Evolutionary conservation across 2,797 vertebrate species (phyloP).

Genomic region (Leucoraja ocellata): DNA sequence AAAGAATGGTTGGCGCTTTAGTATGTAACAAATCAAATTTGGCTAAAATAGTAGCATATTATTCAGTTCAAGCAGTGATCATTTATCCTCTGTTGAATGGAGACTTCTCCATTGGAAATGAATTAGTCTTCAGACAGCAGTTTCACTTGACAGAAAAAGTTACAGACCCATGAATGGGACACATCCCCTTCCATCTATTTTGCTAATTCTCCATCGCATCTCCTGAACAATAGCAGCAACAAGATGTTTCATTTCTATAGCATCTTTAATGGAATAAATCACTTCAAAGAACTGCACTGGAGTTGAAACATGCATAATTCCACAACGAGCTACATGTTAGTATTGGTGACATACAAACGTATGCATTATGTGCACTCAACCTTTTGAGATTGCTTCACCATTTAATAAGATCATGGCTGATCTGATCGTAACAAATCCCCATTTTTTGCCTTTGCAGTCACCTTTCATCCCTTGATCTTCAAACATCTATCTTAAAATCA

Average conservation of each 20-base stretch:
- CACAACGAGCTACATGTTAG: neutral
- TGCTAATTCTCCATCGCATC: neutral
- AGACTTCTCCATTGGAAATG: neutral
- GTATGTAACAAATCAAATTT: neutral
- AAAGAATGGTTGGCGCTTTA: neutral
- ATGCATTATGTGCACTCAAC: too few species aligned
- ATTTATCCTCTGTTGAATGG: neutral
- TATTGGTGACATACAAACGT: neutral
- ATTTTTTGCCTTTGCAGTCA: too few species aligned
- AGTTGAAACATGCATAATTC: neutral
- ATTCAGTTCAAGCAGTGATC: neutral
- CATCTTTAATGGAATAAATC: neutral
- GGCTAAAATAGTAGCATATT: neutral
- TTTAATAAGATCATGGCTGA: too few species aligned
- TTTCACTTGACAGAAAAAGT: neutral
- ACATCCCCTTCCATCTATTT: neutral
- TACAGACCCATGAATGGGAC: neutral
- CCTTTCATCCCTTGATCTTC: too few species aligned
- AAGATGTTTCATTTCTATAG: neutral
- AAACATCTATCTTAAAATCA: too few species aligned
- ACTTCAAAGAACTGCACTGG: neutral
- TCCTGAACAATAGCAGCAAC: neutral
- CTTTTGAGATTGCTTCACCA: too few species aligned
- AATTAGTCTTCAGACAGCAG: neutral
- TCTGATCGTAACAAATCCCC: too few species aligned